Percentiles rank a stretch among this genome's conserved stretches.
These are phyloP conservation scores for Brienomyrus longianalis DNA, from an alignment of 2,113 vertebrate genomes.

Conservation along the genomic window DNA sequence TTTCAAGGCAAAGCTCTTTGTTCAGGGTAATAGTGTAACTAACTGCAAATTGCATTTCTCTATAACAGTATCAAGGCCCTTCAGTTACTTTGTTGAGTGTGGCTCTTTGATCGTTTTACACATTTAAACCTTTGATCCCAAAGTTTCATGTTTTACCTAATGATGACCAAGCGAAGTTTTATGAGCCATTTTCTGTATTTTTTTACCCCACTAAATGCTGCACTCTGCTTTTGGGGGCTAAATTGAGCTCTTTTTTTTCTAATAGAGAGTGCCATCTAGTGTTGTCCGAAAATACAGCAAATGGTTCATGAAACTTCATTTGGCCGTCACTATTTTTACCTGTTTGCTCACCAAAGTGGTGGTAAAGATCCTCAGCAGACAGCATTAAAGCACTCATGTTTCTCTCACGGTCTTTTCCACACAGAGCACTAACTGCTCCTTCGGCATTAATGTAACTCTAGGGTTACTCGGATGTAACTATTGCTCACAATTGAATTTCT, in stretches of 20 bases:
- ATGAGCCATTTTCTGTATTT: not conserved
- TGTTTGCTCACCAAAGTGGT: not conserved
- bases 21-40: not conserved
- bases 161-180: not conserved
- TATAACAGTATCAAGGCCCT: not conserved
- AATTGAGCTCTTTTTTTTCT: not conserved
- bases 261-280: not conserved
- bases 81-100: not conserved
- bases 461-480: constrained; percentile 5
- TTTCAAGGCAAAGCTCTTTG: not conserved
- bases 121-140: not conserved
- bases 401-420: not conserved
- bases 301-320: not conserved
- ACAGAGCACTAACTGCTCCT: not conserved
- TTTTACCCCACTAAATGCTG: not conserved
- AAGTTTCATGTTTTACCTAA: not conserved
- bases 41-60: not conserved
- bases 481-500: not conserved
- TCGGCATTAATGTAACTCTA: not conserved
- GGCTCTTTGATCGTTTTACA: not conserved
- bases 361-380: not conserved
- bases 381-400: not conserved
- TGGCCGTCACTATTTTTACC: not conserved
- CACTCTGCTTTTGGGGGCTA: not conserved
- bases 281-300: not conserved